Conservation (phyloP, 2,888 invertebrate species). For the Andrena praecox region DNA sequence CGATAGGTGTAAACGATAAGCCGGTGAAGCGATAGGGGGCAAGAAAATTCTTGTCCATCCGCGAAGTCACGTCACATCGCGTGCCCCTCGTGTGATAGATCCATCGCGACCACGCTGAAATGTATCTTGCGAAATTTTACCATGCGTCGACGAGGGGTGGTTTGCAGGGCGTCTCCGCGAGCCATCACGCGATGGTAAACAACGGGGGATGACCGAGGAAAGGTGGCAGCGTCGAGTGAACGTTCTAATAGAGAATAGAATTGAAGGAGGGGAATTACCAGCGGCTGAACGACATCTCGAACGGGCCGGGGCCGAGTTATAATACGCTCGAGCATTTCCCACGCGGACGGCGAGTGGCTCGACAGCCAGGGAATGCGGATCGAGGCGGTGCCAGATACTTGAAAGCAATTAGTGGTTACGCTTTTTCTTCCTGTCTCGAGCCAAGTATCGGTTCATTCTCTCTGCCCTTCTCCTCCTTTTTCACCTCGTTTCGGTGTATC, state of each 20-base stretch:
- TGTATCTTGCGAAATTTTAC: conserved; percentile 54
- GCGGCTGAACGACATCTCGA: conserved; percentile 39
- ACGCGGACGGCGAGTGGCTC: conserved; percentile 45
- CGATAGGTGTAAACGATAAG: conserved; percentile 63
- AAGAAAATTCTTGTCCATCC: conserved; percentile 61
- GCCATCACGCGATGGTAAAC: conserved; percentile 35
- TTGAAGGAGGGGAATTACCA: conserved; percentile 28
- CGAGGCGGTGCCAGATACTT: conserved; percentile 11
- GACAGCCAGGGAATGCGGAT: conserved; percentile 29
- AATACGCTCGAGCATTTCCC: conserved; percentile 50
- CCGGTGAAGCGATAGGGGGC: conserved; percentile 34
- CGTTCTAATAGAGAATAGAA: conserved; percentile 15
- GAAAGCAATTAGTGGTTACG: conserved; percentile 49
- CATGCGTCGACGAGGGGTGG: conserved; percentile 14
- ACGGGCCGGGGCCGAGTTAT: conserved; percentile 11
- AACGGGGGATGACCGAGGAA: neutral
- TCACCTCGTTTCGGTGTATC: conserved; percentile 1
- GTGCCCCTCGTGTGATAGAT: conserved; percentile 64
- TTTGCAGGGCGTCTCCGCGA: neutral
- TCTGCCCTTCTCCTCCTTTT: neutral
- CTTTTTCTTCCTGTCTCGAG: conserved; percentile 24
- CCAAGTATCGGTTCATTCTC: neutral
- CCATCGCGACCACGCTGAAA: conserved; percentile 49
- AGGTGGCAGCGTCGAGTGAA: neutral
- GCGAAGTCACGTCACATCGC: conserved; percentile 70